A percentile compares a stretch with the other conserved stretches of the same genome.
These are phyloP conservation scores for Lampris megalopsis DNA, from an alignment of 2,113 vertebrate species.

Conservation along the genomic window DNA sequence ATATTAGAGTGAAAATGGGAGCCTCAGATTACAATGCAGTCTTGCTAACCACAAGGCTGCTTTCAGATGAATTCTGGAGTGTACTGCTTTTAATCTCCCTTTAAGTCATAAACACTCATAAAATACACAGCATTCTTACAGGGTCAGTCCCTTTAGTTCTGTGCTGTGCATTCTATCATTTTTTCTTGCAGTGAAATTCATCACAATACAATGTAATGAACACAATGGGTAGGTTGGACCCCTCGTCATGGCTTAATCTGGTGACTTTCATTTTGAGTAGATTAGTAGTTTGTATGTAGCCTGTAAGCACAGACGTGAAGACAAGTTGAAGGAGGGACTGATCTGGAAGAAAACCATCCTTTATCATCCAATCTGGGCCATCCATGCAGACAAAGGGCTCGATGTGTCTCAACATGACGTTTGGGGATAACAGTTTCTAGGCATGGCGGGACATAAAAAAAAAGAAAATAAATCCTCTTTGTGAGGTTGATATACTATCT, in stretches of 20 bases:
- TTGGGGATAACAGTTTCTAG: slow-evolving; percentile 30
- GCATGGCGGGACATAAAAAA: slow-evolving; percentile 35
- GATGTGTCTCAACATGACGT: slow-evolving; percentile 14
- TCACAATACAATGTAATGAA: neutral
- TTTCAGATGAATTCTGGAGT: neutral
- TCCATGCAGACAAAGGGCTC: slow-evolving; percentile 14
- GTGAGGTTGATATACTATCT: slow-evolving; percentile 39
- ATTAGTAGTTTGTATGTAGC: neutral
- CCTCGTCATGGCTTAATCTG: neutral
- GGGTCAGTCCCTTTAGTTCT: no score
- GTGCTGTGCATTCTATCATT: no score
- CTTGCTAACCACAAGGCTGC: neutral
- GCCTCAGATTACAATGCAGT: neutral
- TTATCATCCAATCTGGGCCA: neutral
- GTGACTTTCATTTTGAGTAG: neutral
- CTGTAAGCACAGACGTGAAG: neutral
- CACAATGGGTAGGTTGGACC: no score
- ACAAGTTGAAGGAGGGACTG: no score
- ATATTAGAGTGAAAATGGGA: neutral
- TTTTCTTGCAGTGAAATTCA: neutral
- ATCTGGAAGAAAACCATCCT: neutral
- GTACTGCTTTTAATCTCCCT: neutral
- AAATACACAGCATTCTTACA: neutral
- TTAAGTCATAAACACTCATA: neutral
- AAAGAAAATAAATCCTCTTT: slow-evolving; percentile 21